Evolutionary conservation across 2,888 invertebrate species (phyloP).

Genomic region (Eupithecia subfuscata): DNA sequence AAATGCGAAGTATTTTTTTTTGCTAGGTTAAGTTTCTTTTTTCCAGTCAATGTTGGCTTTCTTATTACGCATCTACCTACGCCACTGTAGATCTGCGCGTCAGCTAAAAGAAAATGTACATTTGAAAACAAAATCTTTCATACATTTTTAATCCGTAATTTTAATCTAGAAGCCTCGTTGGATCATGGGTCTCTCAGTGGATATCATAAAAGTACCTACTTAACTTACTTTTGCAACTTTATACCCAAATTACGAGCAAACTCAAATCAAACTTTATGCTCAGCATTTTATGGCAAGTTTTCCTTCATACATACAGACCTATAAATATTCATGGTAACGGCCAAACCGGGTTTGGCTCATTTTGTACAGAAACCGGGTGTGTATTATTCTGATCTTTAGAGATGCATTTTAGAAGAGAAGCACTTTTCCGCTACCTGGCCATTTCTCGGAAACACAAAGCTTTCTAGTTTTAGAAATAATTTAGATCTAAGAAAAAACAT

Average conservation of each 20-base stretch:
- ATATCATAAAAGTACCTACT: slow-evolving; percentile 7
- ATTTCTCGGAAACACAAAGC: background rate
- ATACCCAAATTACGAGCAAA: slow-evolving; percentile 27
- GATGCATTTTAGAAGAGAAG: background rate
- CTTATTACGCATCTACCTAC: background rate
- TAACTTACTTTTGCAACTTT: slow-evolving; percentile 24
- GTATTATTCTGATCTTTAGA: background rate
- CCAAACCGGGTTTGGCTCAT: slow-evolving; percentile 18
- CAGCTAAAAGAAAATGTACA: background rate
- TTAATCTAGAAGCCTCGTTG: background rate
- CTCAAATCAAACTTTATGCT: slow-evolving; percentile 34
- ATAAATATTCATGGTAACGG: slow-evolving; percentile 35
- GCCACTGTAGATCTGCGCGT: background rate
- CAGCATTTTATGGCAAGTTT: slow-evolving; percentile 36
- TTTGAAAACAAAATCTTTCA: background rate
- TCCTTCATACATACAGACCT: slow-evolving; percentile 28
- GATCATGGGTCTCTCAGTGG: slow-evolving; percentile 2
- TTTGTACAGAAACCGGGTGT: background rate
- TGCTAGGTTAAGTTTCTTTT: background rate
- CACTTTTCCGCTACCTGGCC: background rate
- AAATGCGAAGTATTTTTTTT: background rate
- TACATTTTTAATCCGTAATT: background rate
- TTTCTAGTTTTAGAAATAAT: background rate
- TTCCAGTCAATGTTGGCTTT: background rate
- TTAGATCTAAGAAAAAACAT: background rate